Evolutionary conservation across 2,797 vertebrate genomes (phyloP), one percentile per base, ranked within the genome.

Genomic region (Serranus cabrilla): DNA sequence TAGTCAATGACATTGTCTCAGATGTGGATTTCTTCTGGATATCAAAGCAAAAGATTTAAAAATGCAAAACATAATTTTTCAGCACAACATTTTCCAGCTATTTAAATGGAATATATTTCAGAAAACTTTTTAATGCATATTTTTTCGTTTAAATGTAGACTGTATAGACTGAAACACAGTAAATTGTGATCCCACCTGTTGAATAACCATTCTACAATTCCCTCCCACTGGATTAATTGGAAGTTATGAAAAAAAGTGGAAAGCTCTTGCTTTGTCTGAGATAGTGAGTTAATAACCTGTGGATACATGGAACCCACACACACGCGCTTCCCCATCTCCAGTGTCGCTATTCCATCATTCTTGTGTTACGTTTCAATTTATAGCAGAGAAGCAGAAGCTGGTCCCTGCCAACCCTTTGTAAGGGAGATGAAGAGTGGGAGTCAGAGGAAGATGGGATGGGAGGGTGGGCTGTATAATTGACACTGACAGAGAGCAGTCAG

Each of bases 401-500:
- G 86, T 89, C 82, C 82, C 89, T 86, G 84, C 83, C 87, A 88
- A 82, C 65, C 71, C 78, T 89, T 89, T 85, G 78, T 90, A 78
- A 80, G 77, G 69, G 79, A 85, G 76, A 83, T 83, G 81, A 80
- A 76, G 87, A 85, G 83, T n/a, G 9, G 43, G 45, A 80, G 70
- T 60, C 84, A 82, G 79, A 80, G 66, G 69, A 69, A 59, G 82
- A 80, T 73, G 63, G 78, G 80, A 84, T 70, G 80, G 86, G 77
- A 85, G 65, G 76, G 74, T 75, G 84, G 82, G 87, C 87, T 88
- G 91, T 90, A 90, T 95, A 95, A 95, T 95, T 94, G 93, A 94
- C 93, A 94, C 88, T 94, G 95, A 95, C 95, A 95, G 90, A 93
- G 90, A 94, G 91, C 92, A 93, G 94, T 95, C 94, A 93, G 92